Base-by-base conservation (phyloP, 1,140 invertebrate genomes). In the Macrosteles quadrilineatus region DNA sequence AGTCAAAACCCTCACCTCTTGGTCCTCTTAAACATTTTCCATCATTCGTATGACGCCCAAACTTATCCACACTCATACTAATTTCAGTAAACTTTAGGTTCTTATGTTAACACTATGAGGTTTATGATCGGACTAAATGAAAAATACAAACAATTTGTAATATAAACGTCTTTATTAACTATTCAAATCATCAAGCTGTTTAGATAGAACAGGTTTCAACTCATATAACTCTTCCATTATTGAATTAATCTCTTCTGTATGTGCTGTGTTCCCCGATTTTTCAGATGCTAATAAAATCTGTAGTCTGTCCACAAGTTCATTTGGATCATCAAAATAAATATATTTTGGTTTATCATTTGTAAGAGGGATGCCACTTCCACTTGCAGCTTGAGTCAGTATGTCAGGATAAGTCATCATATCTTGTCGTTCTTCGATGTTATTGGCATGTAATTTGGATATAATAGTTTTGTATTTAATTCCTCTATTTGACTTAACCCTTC, bases 321-420 rank as follows among this genome's bases (percentile, higher is more conserved):
- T 64, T 64, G 62, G 62, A 43, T 64, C 36, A 23, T 64, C 32
- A 17, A 17, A 64, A 25, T 64, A 64, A 40, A 43, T 12, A 25
- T 36, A 64, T 25, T 59, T 29, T 6, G 55, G 21, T 59, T 27
- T 14, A 29, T 25, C 25, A 2, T 30, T 30, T 59, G 55, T 27
- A 25, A 53, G 21, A 6, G 6, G 11, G 6, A 59, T 25, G 25
- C 55, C 55, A 14, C 27, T 25, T 6, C 55, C 55, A 59, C 14
- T 59, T 27, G 21, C 23, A 27, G n/a, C n/a, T n/a, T n/a, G n/a
- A n/a, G n/a, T n/a, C n/a, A n/a, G n/a, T n/a, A n/a, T n/a, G n/a
- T n/a, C n/a, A n/a, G n/a, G n/a, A n/a, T n/a, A n/a, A n/a, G n/a
- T n/a, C n/a, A n/a, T n/a, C n/a, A n/a, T n/a, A n/a, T n/a, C n/a